Evolutionary conservation across 2,888 invertebrate genomes (phyloP).

Genomic region (Cryptosula pallasiana): DNA sequence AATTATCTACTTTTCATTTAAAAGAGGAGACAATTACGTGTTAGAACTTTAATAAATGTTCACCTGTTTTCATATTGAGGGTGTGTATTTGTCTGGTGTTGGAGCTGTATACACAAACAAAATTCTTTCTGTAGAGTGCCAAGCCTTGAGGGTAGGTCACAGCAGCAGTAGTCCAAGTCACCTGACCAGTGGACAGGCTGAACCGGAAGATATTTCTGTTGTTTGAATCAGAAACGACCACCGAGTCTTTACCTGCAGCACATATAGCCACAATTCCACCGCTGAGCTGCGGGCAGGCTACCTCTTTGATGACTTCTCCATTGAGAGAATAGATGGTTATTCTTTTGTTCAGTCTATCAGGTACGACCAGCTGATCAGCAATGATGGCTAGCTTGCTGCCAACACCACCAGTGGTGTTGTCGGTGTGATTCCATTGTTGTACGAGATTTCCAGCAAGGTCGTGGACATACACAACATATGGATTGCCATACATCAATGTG

Average conservation of each 20-base stretch:
- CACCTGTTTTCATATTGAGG: constrained; percentile 1
- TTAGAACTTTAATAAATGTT: too few relatives aligned
- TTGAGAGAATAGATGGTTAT: neutral
- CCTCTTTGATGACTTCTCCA: neutral
- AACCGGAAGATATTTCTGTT: neutral
- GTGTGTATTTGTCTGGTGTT: neutral
- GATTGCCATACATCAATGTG: neutral
- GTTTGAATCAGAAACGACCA: neutral
- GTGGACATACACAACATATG: neutral
- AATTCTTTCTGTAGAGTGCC: neutral
- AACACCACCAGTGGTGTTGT: neutral
- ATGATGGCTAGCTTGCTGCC: neutral
- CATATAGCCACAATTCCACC: neutral
- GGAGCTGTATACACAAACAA: neutral
- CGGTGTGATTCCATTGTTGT: neutral
- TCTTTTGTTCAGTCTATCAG: neutral
- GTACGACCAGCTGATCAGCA: neutral
- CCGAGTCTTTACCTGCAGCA: neutral
- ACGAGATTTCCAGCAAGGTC: constrained; percentile 4
- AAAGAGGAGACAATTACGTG: too few relatives aligned
- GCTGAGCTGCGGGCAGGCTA: neutral
- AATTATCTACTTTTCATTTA: too few relatives aligned
- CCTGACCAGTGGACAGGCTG: neutral
- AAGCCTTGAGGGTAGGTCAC: neutral
- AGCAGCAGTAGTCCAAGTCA: neutral